A percentile compares a stretch with the other conserved stretches of the same genome.
Conservation (phyloP, 2,113 vertebrate species). For the Cyanoliseus patagonus region DNA sequence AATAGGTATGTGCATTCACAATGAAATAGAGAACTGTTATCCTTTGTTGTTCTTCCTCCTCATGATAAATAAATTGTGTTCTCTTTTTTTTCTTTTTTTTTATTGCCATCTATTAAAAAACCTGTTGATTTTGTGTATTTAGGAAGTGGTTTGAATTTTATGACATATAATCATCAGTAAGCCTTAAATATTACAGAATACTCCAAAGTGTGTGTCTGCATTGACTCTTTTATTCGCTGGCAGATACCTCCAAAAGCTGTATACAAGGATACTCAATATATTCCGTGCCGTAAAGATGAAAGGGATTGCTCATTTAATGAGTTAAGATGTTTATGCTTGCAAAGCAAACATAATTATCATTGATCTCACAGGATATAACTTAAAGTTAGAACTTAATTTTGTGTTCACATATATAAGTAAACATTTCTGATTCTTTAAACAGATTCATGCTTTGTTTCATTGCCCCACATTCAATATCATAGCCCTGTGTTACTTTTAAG, state of each 20-base stretch:
- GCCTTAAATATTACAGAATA: neutral
- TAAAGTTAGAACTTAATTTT: neutral
- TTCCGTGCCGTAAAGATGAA: neutral
- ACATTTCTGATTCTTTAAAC: neutral
- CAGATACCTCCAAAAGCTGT: neutral
- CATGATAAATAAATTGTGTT: neutral
- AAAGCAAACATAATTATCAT: constrained; percentile 9
- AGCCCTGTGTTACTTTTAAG: neutral
- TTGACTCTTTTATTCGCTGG: neutral
- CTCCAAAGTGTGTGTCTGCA: neutral
- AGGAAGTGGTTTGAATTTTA: neutral
- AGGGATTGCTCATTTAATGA: neutral
- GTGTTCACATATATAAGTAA: neutral
- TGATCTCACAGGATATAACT: neutral
- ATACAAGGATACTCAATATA: neutral
- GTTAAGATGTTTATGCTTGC: neutral
- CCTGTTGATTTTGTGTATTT: neutral
- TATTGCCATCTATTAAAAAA: neutral
- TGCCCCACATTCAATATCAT: neutral
- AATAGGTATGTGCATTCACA: neutral
- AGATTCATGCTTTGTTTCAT: neutral
- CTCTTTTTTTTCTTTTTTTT: too few species aligned
- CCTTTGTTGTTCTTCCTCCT: neutral
- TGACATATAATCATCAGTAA: neutral
- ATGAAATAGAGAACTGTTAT: neutral